phyloP scores from a whole-genome alignment of 2,113 vertebrate genomes.

The Copsychus sechellarum region DNA sequence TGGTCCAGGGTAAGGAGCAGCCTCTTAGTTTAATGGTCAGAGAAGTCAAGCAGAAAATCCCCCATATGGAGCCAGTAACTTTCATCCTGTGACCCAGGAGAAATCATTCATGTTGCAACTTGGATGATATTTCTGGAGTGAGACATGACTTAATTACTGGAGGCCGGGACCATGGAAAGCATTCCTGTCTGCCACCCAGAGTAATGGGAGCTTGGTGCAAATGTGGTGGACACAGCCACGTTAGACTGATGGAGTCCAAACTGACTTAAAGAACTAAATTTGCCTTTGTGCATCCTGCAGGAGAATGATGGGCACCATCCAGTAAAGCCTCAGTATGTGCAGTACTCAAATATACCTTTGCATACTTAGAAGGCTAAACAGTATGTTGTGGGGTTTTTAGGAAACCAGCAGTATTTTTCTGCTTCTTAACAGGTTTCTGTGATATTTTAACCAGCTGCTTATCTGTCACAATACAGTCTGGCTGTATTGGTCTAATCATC shows the following conservation, averaged over 20 bases:
- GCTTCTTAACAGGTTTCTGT: not conserved
- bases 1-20: not conserved
- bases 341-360: not conserved
- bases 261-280: not conserved
- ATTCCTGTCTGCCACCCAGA: not conserved
- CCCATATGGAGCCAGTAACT: not conserved
- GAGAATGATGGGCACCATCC: not conserved
- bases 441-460: not conserved
- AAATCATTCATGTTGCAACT: not conserved
- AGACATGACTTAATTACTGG: not conserved
- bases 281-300: not conserved
- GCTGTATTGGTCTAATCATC: not conserved
- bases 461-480: not conserved
- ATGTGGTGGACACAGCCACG: accelerated
- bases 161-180: not conserved
- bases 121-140: not conserved
- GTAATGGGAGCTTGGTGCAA: not conserved
- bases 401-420: not conserved
- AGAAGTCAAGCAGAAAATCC: not conserved
- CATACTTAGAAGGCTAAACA: not conserved
- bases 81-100: not conserved
- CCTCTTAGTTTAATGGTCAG: not conserved
- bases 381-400: not conserved
- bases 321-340: not conserved
- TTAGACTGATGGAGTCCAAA: not conserved